phyloP scores from a whole-genome alignment of 2,113 vertebrate species.

The Cranoglanis bouderius region DNA sequence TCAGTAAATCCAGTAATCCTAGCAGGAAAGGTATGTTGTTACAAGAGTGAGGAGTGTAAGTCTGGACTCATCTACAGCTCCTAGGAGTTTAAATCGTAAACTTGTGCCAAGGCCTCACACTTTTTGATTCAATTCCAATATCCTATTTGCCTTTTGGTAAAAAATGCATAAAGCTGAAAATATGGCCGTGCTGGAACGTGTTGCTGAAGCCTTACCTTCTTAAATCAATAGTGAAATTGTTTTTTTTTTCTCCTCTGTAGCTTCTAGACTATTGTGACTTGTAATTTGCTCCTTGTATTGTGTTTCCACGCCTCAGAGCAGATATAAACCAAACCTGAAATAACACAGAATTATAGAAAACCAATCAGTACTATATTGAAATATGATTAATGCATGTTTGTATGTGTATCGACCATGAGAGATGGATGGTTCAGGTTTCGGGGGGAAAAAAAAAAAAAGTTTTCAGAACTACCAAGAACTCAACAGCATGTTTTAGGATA shows the following conservation, averaged over 20 bases:
- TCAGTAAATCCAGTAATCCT: background rate
- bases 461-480: background rate
- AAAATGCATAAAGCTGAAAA: background rate
- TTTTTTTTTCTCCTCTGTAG: background rate
- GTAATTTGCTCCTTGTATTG: conserved; percentile 2
- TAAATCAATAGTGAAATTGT: conserved; percentile 21
- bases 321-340: conserved; percentile 5
- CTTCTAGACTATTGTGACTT: conserved; percentile 7
- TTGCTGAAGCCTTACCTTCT: background rate
- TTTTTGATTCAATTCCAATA: background rate
- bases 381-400: conserved; percentile 25
- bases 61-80: background rate
- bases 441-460: background rate
- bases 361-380: conserved; percentile 1
- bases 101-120: background rate
- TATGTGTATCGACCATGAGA: conserved; percentile 8
- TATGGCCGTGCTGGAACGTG: background rate
- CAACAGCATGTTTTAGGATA: background rate
- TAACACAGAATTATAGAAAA: background rate
- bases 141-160: background rate
- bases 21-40: background rate
- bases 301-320: background rate
- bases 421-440: background rate
- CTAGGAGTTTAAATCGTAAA: background rate
- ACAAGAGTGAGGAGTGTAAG: background rate